Evolutionary conservation across 2,113 vertebrate genomes (phyloP), one percentile per base, ranked within the genome.

Genomic region (Chrysochloris asiatica): DNA sequence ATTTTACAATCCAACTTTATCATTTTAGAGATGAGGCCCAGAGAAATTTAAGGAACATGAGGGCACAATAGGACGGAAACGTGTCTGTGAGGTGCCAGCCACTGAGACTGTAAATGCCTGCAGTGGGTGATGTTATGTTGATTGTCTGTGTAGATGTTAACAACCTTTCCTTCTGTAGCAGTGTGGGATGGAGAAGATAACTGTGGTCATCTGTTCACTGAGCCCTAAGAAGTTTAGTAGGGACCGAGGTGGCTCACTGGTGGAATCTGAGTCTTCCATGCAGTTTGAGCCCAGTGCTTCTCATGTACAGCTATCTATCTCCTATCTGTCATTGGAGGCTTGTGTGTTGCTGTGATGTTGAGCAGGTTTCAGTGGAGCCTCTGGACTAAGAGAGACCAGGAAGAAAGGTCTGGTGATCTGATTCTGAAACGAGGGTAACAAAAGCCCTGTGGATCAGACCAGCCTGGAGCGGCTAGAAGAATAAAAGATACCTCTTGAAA

Each of bases 1-100:
- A 77, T 93, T 72, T 95, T 81, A 65, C 50, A 81, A 92, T 95
- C 88, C 90, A 63, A 88, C 76, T 95, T 88, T 76, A 90, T 95
- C 88, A 88, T 95, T 88, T 94, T 54, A 43, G 43, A 73, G 30
- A 77, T 41, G 65, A 94, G 48, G 67, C 47, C 17, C 16, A 45
- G 56, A 94, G 88, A 85, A 90, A 76, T n/a, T 54, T 88, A 83
- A 80, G 47, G 33, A 48, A 88, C n/a, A 89, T 79, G 86, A 92
- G 71, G 69, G 22, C 43, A 43, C 80, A 45, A 47, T 36, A 38
- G 90, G 82, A 6, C 73, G 33, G 54, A 54, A 61, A 24, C 56
- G 19, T 69, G 59, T 92, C 28, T 47, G 11, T 75, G 41, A n/a
- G 48, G 8, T 28, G 59, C 1, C 10, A 17, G 38, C 52, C 89